phyloP scores from a whole-genome alignment of 2,888 invertebrate genomes.

The Syritta pipiens region DNA sequence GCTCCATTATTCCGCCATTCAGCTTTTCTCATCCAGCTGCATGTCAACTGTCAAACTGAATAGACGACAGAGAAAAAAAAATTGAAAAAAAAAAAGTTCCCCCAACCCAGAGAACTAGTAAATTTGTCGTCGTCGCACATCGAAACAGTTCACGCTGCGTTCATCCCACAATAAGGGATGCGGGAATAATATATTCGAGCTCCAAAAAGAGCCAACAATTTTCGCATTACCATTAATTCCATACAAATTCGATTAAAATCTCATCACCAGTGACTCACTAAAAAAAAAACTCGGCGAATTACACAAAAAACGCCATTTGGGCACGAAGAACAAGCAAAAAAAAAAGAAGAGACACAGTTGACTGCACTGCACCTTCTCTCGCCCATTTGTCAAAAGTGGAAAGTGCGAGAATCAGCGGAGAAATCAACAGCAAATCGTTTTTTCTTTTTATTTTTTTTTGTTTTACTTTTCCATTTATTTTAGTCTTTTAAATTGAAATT shows the following conservation, averaged over 20 bases:
- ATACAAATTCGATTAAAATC: too few relatives aligned
- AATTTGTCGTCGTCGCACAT: conserved; percentile 47
- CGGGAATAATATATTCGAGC: conserved; percentile 20
- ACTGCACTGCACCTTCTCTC: conserved; percentile 62
- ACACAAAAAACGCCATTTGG: conserved; percentile 64
- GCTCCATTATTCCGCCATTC: conserved; percentile 38
- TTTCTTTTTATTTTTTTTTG: conserved; percentile 9
- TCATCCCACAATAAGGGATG: conserved; percentile 43
- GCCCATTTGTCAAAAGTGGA: conserved; percentile 52
- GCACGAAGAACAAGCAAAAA: conserved; percentile 32
- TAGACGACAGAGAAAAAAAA: neutral
- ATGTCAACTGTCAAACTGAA: conserved; percentile 53
- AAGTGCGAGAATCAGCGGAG: conserved; percentile 58
- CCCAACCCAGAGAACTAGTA: conserved; percentile 43
- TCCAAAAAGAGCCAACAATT: conserved; percentile 12
- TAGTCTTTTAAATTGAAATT: neutral
- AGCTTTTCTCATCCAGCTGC: conserved; percentile 17
- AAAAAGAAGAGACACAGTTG: conserved; percentile 69
- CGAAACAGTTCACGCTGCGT: conserved; percentile 61
- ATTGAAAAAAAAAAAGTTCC: conserved; percentile 23
- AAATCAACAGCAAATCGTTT: conserved; percentile 55
- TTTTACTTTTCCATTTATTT: conserved; percentile 7
- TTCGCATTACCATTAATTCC: conserved; percentile 1
- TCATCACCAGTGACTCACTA: conserved; percentile 60
- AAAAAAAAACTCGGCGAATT: conserved; percentile 26